These are phyloP conservation scores for Pecten maximus DNA, from an alignment of 2,888 invertebrate species.

Conservation along the genomic window DNA sequence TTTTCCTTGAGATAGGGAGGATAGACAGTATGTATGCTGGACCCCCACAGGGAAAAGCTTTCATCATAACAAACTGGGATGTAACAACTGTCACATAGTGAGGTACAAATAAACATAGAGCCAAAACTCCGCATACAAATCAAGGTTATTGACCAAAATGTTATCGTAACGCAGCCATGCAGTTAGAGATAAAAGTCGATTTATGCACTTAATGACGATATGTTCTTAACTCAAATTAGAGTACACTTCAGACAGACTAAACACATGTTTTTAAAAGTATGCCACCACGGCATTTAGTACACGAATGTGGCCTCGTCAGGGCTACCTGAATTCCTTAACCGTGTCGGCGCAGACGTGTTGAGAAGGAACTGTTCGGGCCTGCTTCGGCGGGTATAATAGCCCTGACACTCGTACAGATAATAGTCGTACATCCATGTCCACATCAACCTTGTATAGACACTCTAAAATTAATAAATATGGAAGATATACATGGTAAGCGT, in stretches of 20 bases:
- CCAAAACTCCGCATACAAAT: not conserved
- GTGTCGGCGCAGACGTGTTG: not conserved
- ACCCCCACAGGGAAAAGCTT: conserved; percentile 8
- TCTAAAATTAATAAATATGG: no score
- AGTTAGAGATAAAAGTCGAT: conserved; percentile 17
- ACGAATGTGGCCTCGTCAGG: not conserved
- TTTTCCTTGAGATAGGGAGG: not conserved
- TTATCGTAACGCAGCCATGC: conserved; percentile 16
- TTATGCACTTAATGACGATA: conserved; percentile 8
- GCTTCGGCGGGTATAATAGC: not conserved
- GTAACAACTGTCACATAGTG: not conserved
- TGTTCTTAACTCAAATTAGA: conserved; percentile 17
- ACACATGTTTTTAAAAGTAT: not conserved
- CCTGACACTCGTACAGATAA: not conserved
- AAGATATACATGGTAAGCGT: no score
- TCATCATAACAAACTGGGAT: not conserved
- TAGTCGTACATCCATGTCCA: not conserved
- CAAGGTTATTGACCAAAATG: conserved; percentile 7
- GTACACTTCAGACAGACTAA: conserved; percentile 30
- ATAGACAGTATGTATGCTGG: not conserved
- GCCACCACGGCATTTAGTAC: not conserved
- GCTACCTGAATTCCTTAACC: not conserved
- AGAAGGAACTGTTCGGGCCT: not conserved
- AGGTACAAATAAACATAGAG: conserved; percentile 12
- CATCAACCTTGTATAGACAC: no score